These are phyloP conservation scores for Callimorpha dominula DNA, from an alignment of 2,888 invertebrate species.

Conservation along the genomic window DNA sequence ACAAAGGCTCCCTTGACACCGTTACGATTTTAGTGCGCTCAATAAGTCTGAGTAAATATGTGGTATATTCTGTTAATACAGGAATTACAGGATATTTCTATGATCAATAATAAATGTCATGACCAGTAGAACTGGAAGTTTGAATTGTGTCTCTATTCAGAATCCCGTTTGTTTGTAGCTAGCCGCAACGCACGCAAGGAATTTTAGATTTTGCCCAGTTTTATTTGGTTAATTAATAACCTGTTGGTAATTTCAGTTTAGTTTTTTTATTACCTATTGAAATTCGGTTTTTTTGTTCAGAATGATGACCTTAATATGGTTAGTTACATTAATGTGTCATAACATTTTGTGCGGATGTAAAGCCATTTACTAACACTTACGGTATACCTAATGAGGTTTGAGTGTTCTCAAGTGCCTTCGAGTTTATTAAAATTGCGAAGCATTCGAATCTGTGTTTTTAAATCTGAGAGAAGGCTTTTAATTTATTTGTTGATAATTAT, in stretches of 20 bases:
- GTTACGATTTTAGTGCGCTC: constrained; percentile 23
- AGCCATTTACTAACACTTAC: not conserved
- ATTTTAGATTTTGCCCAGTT: not conserved
- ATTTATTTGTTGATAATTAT: not conserved
- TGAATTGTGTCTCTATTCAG: not conserved
- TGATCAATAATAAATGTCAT: constrained; percentile 2
- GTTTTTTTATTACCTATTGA: no score
- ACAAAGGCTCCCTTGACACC: constrained; percentile 34
- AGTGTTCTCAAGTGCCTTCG: not conserved
- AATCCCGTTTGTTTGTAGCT: not conserved
- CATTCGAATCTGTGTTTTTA: no score
- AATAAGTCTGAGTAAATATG: constrained; percentile 22
- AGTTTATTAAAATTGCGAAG: not conserved
- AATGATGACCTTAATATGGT: not conserved
- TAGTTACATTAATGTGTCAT: not conserved
- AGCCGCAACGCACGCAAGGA: not conserved
- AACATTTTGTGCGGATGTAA: not conserved
- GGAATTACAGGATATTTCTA: not conserved
- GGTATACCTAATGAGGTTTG: not conserved
- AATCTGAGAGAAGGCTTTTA: no score
- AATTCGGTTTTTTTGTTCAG: not conserved
- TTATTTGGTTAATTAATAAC: not conserved
- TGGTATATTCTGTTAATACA: constrained; percentile 20
- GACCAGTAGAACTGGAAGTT: constrained; percentile 14
- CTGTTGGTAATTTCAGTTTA: no score